A percentile compares a stretch with the other conserved stretches of the same genome.
Evolutionary conservation across 2,113 vertebrate genomes (phyloP).

Genomic region (Felis chaus): DNA sequence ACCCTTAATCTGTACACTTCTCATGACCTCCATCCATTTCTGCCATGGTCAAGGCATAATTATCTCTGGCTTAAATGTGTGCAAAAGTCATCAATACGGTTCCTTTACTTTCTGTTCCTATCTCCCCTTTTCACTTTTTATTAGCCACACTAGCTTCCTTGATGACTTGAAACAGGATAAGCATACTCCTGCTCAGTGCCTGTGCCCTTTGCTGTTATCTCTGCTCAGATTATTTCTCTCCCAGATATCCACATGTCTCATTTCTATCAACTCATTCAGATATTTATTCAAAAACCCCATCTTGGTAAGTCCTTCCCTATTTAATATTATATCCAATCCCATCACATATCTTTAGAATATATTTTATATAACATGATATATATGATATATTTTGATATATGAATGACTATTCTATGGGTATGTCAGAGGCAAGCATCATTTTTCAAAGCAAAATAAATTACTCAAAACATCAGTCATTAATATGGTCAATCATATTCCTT

Average conservation of each 20-base stretch:
- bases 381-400: not conserved
- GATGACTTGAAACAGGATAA: not conserved
- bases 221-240: not conserved
- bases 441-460: not conserved
- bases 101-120: not conserved
- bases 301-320: not conserved
- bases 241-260: not conserved
- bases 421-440: not conserved
- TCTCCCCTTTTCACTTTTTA: not conserved
- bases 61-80: not conserved
- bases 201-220: not conserved
- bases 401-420: not conserved
- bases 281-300: constrained; percentile 5
- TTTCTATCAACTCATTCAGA: not conserved
- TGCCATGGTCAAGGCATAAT: not conserved
- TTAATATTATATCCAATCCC: not conserved
- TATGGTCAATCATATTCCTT: not conserved
- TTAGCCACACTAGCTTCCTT: not conserved
- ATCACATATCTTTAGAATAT: not conserved
- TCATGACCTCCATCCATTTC: not conserved
- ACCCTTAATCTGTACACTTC: not conserved
- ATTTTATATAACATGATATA: not conserved
- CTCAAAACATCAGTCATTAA: not conserved
- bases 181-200: not conserved
- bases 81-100: not conserved